These are phyloP conservation scores for Formica aserva DNA, from an alignment of 2,888 invertebrate genomes.

Conservation along the genomic window DNA sequence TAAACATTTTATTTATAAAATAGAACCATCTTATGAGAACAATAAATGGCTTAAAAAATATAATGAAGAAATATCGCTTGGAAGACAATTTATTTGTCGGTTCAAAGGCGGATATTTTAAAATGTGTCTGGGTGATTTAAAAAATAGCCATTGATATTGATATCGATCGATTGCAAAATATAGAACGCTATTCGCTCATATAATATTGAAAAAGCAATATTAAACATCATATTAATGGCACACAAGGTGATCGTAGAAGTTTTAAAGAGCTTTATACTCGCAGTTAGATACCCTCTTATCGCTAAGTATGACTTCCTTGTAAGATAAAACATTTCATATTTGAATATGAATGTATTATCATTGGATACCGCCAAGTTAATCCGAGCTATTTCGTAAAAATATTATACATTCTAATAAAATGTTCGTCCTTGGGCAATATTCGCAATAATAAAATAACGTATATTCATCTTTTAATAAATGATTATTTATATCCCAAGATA, in stretches of 20 bases:
- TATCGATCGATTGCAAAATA: background rate
- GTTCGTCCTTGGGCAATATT: background rate
- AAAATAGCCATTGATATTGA: background rate
- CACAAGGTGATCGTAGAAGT: constrained; percentile 6
- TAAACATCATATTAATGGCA: constrained; percentile 9
- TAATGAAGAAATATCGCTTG: constrained; percentile 26
- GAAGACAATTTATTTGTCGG: constrained; percentile 45
- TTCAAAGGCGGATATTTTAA: constrained; percentile 11
- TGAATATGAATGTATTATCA: background rate
- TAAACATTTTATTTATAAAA: constrained; percentile 49
- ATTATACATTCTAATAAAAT: background rate
- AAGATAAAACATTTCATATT: background rate
- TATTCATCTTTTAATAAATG: background rate
- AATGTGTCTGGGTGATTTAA: background rate
- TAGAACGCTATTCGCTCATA: background rate
- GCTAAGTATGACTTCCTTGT: background rate
- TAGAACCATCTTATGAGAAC: constrained; percentile 36
- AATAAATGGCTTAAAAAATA: constrained; percentile 44
- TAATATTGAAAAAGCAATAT: background rate
- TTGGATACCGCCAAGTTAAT: background rate
- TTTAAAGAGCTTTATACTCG: background rate
- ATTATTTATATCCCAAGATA: background rate
- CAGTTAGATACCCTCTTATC: background rate
- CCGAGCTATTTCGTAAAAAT: background rate
- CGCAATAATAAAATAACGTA: background rate